Conservation (phyloP, 2,113 vertebrate species). For the Clarias magur region DNA sequence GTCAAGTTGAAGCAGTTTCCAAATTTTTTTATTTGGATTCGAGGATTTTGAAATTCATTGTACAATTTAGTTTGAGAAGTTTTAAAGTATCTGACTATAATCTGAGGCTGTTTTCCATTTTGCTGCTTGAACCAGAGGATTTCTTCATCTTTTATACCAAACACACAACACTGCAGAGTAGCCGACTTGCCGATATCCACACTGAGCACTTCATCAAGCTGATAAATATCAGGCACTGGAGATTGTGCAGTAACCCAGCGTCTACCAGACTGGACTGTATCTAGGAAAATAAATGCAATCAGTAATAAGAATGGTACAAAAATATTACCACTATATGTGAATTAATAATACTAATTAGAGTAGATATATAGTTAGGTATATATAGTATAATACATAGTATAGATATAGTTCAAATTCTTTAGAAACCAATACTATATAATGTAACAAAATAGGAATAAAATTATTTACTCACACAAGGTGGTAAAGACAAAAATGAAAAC, state of each 20-base stretch:
- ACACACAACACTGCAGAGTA: background rate
- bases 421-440: background rate
- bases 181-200: background rate
- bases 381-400: too few species aligned
- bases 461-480: background rate
- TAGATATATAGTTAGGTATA: too few species aligned
- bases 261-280: background rate
- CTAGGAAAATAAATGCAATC: background rate
- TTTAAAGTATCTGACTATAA: background rate
- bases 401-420: too few species aligned
- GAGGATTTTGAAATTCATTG: background rate
- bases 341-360: too few species aligned
- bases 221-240: background rate
- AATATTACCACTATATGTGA: background rate
- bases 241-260: background rate
- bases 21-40: background rate
- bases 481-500: background rate
- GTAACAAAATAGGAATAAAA: background rate
- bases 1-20: slow-evolving; percentile 11
- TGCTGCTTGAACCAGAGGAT: background rate
- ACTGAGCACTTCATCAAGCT: background rate
- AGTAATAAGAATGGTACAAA: background rate
- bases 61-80: background rate
- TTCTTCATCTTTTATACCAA: background rate
- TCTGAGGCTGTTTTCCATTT: background rate